phyloP scores from a whole-genome alignment of 2,888 invertebrate genomes.

The Achlya flavicornis region DNA sequence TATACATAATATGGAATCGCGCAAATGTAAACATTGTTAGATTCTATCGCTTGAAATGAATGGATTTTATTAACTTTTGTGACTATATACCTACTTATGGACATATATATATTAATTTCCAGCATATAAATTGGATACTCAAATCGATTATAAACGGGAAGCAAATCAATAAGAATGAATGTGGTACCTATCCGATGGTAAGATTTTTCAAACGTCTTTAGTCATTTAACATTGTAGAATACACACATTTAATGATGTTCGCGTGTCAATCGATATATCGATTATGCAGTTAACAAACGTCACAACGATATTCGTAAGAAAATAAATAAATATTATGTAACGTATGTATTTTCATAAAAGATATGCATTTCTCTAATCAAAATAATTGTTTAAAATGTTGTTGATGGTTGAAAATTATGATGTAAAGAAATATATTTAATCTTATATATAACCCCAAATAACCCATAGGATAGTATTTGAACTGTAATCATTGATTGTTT shows the following conservation, averaged over 20 bases:
- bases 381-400: constrained; percentile 67
- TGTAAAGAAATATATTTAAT: constrained; percentile 73
- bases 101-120: neutral
- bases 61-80: neutral
- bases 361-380: constrained; percentile 21
- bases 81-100: neutral
- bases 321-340: constrained; percentile 18
- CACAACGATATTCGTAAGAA: constrained; percentile 10
- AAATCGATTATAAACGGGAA: neutral
- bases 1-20: too few species aligned
- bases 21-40: neutral
- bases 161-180: neutral
- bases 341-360: constrained; percentile 26
- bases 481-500: constrained; percentile 38
- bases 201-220: neutral
- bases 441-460: constrained; percentile 61
- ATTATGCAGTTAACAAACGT: constrained; percentile 16
- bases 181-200: neutral
- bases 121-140: neutral
- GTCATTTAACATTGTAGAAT: neutral
- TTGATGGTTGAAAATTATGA: constrained; percentile 69
- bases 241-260: constrained; percentile 21
- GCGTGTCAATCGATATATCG: constrained; percentile 20
- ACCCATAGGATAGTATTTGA: constrained; percentile 54
- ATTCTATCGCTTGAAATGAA: neutral